Evolutionary conservation across 2,113 vertebrate genomes (phyloP).

Genomic region (Sander lucioperca): DNA sequence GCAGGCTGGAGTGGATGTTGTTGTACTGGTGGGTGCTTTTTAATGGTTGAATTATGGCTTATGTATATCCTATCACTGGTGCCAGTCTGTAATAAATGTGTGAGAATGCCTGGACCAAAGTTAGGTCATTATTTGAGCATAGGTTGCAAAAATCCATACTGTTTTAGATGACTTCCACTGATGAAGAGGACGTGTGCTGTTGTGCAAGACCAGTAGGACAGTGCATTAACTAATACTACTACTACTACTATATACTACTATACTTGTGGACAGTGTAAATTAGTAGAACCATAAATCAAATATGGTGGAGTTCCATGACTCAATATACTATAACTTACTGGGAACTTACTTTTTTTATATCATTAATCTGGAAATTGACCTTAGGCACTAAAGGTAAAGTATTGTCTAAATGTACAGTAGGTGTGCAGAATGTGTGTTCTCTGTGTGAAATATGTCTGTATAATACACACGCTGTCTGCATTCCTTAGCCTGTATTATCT

Average conservation of each 20-base stretch:
- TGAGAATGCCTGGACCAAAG: not conserved
- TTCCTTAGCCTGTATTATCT: not conserved
- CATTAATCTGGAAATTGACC: too few species aligned
- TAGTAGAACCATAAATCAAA: too few species aligned
- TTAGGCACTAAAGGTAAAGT: not conserved
- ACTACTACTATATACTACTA: too few species aligned
- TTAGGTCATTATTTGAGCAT: not conserved
- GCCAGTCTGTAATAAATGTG: not conserved
- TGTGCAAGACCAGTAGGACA: not conserved
- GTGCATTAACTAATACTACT: not conserved
- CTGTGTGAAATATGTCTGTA: not conserved
- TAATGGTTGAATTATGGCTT: not conserved
- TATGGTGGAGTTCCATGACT: not conserved
- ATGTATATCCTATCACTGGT: not conserved
- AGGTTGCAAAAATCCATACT: not conserved
- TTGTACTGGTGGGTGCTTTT: slow-evolving; percentile 88
- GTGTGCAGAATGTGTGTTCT: not conserved
- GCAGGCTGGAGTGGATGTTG: slow-evolving; percentile 91
- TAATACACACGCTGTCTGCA: not conserved
- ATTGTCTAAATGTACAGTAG: not conserved
- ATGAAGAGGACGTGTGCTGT: not conserved
- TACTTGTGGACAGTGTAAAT: not conserved
- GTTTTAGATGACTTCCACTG: not conserved
- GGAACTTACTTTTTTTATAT: too few species aligned
- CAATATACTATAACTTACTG: not conserved